phyloP scores from a whole-genome alignment of 2,888 invertebrate genomes.

The Rhabditoides inermis region DNA sequence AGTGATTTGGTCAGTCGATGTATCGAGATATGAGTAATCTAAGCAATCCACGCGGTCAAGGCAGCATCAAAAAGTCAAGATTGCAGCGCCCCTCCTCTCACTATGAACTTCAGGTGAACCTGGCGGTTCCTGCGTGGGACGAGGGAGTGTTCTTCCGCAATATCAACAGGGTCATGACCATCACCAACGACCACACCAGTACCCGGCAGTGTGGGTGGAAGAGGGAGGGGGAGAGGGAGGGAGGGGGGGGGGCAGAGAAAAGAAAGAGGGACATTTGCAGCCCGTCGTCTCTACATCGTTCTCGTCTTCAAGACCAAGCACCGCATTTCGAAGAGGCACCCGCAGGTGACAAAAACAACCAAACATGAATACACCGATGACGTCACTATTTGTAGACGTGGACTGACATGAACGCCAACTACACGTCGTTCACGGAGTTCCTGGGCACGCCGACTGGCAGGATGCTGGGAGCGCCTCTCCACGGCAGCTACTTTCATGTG shows the following conservation, averaged over 20 bases:
- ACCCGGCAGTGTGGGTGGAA: conserved; percentile 28
- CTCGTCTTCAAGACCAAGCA: conserved; percentile 37
- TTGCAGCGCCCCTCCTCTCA: too few species aligned
- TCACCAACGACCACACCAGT: conserved; percentile 35
- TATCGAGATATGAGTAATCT: too few species aligned
- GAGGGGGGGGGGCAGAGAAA: too few species aligned
- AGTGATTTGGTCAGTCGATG: too few species aligned
- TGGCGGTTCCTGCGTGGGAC: conserved; percentile 36
- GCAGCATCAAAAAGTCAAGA: too few species aligned
- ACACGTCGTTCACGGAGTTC: conserved; percentile 38
- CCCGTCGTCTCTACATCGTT: conserved; percentile 34
- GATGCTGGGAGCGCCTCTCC: conserved; percentile 28
- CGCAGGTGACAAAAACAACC: conserved; percentile 12
- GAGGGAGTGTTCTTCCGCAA: conserved; percentile 40
- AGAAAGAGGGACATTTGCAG: conserved; percentile 21
- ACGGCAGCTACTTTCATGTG: conserved; percentile 34
- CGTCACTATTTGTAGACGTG: too few species aligned
- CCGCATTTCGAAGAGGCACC: conserved; percentile 28
- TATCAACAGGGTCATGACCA: conserved; percentile 37
- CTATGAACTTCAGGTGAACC: too few species aligned
- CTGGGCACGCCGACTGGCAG: conserved; percentile 34
- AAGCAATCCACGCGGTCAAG: too few species aligned
- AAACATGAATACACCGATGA: too few species aligned
- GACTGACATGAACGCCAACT: conserved; percentile 36
- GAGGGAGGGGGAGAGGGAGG: too few species aligned